Evolutionary conservation across 2,113 vertebrate species (phyloP), one percentile per base, ranked within the genome.

Genomic region (Epinephelus moara): DNA sequence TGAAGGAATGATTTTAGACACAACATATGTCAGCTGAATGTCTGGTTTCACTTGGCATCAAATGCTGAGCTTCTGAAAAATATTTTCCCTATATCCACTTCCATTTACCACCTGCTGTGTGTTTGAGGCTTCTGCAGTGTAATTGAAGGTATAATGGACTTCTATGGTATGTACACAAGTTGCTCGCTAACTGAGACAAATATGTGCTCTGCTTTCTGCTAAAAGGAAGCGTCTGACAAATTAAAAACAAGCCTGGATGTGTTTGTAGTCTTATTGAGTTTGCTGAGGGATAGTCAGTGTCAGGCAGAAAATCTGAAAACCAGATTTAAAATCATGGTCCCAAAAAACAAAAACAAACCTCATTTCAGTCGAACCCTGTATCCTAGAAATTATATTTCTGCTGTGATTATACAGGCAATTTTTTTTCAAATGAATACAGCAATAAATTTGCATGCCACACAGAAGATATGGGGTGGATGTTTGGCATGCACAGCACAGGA

Each of bases 81-180:
- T 15, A 62, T 62, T 49, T 55, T 6, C 18, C 30, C 15, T 47
- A 23, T n/a, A 23, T 52, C 52, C 49, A 57, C 15, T 50, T 49
- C 33, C 18, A 17, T 81, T 53, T 37, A 74, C 56, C 73, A 53
- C 40, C 67, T 59, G 52, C 42, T 45, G 56, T 72, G 81, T 66
- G 50, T 42, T 71, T 83, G 40, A 77, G 17, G 59, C 40, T 30
- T 33, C 45, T 27, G 45, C 52, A 66, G 59, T 60, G 42, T 49
- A 52, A 78, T 72, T 50, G 64, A 76, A 57, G 59, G 14, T 71
- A 57, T 30, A 30, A 67, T 47, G 17, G 11, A 45, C 17, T n/a
- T 25, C 47, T 5, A 19, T 71, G 27, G 23, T 33, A 40, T 27
- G 27, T 45, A 67, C 25, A 68, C 30, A 37, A 37, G 11, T 52